Base-by-base conservation (phyloP, 2,888 invertebrate genomes). In the Diogma glabrata region DNA sequence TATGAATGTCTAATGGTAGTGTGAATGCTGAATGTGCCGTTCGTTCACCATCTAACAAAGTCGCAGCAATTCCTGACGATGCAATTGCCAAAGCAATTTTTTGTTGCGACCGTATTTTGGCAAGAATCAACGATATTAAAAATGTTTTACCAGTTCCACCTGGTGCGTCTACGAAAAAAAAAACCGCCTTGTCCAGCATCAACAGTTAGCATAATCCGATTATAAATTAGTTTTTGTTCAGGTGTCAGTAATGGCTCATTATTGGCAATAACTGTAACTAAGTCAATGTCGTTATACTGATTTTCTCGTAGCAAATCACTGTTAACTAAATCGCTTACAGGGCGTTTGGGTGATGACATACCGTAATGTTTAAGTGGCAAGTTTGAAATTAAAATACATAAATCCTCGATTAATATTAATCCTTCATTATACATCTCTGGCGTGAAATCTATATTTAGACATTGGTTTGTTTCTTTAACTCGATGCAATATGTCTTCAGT, bases 141-240 rank as follows among this genome's bases (percentile, higher is more conserved):
- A 33, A 33, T 16, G 33, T 33, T 3, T 4, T 33, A 16, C 33
- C 33, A 12, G 4, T 28, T 28, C 28, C 28, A n/a, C 28, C 3
- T 2, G 28, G 2, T 33, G 12, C 33, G 16, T 51, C 46, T 6
- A 53, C 3, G 16, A 53, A 53, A 51, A 30, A 30, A n/a, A 3
- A 53, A 30, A 9, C 51, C 54, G 10, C 50, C 48, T 51, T 53
- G 53, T 56, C 51, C 48, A 52, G 57, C 49, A 26, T 53, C 49
- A 19, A 55, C 52, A 28, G 47, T 52, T 54, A 57, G 19, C 55
- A 59, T 61, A 22, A 60, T 49, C 33, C 52, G 54, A 50, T 60
- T 56, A 49, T 56, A 61, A 10, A 51, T 55, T 49, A 55, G 23
- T 52, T 55, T 58, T 55, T 59, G 59, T 50, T 57, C 50, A 38